Evolutionary conservation across 1,140 invertebrate species (phyloP), one percentile per base, ranked within the genome.

Genomic region (Centruroides sculpturatus): DNA sequence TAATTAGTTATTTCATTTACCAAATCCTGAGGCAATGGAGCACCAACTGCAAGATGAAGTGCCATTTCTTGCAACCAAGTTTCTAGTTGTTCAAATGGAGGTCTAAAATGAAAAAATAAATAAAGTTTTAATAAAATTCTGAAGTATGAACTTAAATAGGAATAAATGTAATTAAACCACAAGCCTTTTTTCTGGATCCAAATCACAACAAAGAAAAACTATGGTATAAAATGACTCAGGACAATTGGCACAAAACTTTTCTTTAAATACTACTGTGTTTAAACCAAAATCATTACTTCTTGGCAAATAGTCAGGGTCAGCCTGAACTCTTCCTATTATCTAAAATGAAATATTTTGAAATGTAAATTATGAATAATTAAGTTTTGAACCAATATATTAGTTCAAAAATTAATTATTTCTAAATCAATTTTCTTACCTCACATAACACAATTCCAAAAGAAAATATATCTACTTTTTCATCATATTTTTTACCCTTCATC

Each of bases 391-490:
- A 51, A 51, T 3, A 41, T 9, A 46, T 36, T 5, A 55, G 3
- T 23, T 23, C 23, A 8, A 55, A 13, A 7, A 11, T 9, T 35
- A 7, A 41, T n/a, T 23, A 41, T 41, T 41, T 41, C 8, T n/a
- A n/a, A 59, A 12, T 34, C 36, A 50, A 41, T 41, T 41, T 41
- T 55, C 71, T 78, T 71, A 92, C 87, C 81, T 98, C 94, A 73
- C 92, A 96, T 5, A 96, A 76, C 60, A 98, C 87, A 55, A 98
- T 95, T 5, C 94, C 93, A 76, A 92, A 96, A 41, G 92, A 96
- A 74, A 97, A 98, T 59, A 98, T 85, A 73, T 98, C 94, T 12
- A 96, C 92, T 76, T 95, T 92, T 73, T 97, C 92, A 73, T 97
- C 89, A 72, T 98, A 98, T 67, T 89, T 89, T 65, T 92, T 85